A percentile compares a stretch with the other conserved stretches of the same genome.
These are phyloP conservation scores for Cantharis rufa DNA, from an alignment of 2,888 invertebrate species.

Conservation along the genomic window DNA sequence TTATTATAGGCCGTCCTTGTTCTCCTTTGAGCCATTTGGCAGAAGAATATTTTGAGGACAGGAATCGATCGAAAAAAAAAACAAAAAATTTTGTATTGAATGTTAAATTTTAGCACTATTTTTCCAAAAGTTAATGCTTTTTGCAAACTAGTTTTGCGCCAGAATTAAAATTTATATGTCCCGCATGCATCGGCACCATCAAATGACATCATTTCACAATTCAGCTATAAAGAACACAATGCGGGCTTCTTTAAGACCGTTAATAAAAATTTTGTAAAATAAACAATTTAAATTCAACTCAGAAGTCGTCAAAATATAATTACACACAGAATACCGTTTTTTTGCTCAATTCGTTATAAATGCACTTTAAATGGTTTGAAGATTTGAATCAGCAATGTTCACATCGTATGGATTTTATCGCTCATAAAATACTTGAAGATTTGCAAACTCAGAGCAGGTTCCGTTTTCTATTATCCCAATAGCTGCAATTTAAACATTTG, in stretches of 20 bases:
- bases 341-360: neutral
- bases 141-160: constrained; percentile 11
- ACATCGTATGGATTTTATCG: too few relatives aligned
- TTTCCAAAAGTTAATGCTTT: neutral
- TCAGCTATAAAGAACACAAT: constrained; percentile 3
- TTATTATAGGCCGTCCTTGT: neutral
- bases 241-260: constrained; percentile 14
- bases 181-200: constrained; percentile 11
- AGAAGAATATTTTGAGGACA: neutral
- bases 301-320: constrained; percentile 4
- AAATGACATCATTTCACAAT: constrained; percentile 13
- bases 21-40: neutral
- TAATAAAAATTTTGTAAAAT: constrained; percentile 7
- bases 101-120: neutral
- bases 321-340: neutral
- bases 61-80: neutral
- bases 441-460: too few relatives aligned
- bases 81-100: neutral
- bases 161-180: constrained; percentile 20
- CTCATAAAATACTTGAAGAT: too few relatives aligned
- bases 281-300: constrained; percentile 16
- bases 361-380: neutral
- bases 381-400: neutral
- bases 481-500: too few relatives aligned
- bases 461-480: too few relatives aligned